A percentile compares a stretch with the other conserved stretches of the same genome.
These are phyloP conservation scores for Halcyon leucocephala DNA, from an alignment of 2,797 vertebrate genomes.

Conservation along the genomic window DNA sequence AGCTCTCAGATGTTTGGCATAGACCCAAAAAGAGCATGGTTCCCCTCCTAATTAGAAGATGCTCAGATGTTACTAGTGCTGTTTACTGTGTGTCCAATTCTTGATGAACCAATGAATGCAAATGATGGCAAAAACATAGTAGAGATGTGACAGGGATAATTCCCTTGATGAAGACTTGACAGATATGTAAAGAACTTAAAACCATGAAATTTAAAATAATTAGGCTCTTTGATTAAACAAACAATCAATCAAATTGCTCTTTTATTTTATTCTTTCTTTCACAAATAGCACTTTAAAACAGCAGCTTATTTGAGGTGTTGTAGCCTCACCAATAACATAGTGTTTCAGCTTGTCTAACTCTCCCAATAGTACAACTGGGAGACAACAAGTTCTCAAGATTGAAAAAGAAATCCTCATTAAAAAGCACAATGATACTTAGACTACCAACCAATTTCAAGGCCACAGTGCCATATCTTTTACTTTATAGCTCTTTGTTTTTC, in stretches of 20 bases:
- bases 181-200: slow-evolving; percentile 52
- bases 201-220: slow-evolving; percentile 66
- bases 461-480: slow-evolving; percentile 9
- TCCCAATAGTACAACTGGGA: not conserved
- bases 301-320: not conserved
- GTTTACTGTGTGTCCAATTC: not conserved
- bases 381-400: not conserved
- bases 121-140: slow-evolving; percentile 40
- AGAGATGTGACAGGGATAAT: slow-evolving; percentile 46
- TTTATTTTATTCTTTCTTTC: slow-evolving; percentile 33
- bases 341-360: not conserved
- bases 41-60: slow-evolving; percentile 40
- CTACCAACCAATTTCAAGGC: slow-evolving; percentile 1
- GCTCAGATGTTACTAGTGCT: slow-evolving; percentile 9
- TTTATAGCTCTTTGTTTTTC: slow-evolving; percentile 14
- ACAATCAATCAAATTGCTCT: slow-evolving; percentile 59
- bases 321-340: not conserved
- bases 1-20: slow-evolving; percentile 24
- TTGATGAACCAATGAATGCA: slow-evolving; percentile 43
- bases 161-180: slow-evolving; percentile 56
- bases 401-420: slow-evolving; percentile 2
- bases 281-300: not conserved
- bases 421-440: not conserved
- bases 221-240: slow-evolving; percentile 56
- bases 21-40: not conserved